Percentiles rank a stretch among this genome's conserved stretches.
phyloP scores from a whole-genome alignment of 2,888 invertebrate genomes.

The Achlya flavicornis region DNA sequence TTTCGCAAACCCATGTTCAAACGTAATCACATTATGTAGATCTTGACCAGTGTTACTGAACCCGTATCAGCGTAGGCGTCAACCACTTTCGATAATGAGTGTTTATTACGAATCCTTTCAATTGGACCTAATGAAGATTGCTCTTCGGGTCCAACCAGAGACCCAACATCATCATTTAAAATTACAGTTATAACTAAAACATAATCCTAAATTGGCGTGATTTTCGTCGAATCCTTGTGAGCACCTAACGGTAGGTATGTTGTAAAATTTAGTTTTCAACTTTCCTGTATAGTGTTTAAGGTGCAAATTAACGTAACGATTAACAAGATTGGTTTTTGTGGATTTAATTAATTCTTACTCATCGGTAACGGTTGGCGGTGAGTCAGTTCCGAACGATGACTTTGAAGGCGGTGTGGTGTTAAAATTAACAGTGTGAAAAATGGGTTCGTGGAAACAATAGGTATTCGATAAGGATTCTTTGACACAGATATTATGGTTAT shows the following conservation, averaged over 20 bases:
- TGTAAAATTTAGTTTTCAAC: slow-evolving; percentile 37
- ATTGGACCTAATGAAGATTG: slow-evolving; percentile 26
- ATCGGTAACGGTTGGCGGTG: slow-evolving; percentile 66
- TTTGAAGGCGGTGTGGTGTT: slow-evolving; percentile 20
- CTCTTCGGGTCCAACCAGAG: slow-evolving; percentile 25
- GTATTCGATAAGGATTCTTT: neutral
- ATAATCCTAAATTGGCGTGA: slow-evolving; percentile 71
- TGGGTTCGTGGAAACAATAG: neutral
- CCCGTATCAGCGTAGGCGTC: slow-evolving; percentile 14
- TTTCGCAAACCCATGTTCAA: no score
- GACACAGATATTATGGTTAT: neutral
- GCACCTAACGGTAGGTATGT: slow-evolving; percentile 61
- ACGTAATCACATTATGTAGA: neutral
- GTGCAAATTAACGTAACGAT: slow-evolving; percentile 42
- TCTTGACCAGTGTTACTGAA: slow-evolving; percentile 5
- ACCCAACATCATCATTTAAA: slow-evolving; percentile 38
- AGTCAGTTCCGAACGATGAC: slow-evolving; percentile 51
- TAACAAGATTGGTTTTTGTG: slow-evolving; percentile 56
- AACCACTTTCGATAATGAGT: slow-evolving; percentile 16
- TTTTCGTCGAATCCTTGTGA: slow-evolving; percentile 59
- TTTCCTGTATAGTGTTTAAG: slow-evolving; percentile 43
- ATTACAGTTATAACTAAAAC: slow-evolving; percentile 57
- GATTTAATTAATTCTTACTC: slow-evolving; percentile 80
- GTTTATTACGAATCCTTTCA: slow-evolving; percentile 18
- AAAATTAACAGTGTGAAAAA: neutral